These are phyloP conservation scores for Artemia sinica DNA, from an alignment of 2,888 invertebrate species.

Conservation along the genomic window DNA sequence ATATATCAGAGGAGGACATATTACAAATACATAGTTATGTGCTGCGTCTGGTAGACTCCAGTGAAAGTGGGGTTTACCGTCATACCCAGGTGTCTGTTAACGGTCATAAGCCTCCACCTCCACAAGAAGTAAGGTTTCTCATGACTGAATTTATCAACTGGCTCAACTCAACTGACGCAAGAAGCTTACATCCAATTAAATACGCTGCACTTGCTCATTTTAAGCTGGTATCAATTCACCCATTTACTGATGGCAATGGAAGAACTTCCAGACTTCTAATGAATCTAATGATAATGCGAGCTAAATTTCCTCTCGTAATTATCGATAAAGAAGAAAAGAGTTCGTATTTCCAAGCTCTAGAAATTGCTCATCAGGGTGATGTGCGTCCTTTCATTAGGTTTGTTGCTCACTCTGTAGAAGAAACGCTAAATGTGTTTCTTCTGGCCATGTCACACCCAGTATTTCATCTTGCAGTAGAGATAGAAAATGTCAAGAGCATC, in stretches of 20 bases:
- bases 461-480: too few species aligned
- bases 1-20: conserved; percentile 65
- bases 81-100: conserved; percentile 84
- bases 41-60: conserved; percentile 81
- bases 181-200: conserved; percentile 74
- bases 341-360: conserved; percentile 69
- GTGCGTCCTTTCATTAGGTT: conserved; percentile 88
- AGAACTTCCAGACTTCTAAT: conserved; percentile 83
- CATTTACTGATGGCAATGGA: conserved; percentile 91
- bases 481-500: too few species aligned
- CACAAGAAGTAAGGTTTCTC: conserved; percentile 56
- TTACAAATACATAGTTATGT: conserved; percentile 80
- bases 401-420: conserved; percentile 78
- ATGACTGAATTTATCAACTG: conserved; percentile 81
- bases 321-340: conserved; percentile 64
- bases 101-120: conserved; percentile 78
- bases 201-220: conserved; percentile 91
- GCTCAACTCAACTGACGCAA: conserved; percentile 73
- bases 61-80: conserved; percentile 72
- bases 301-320: conserved; percentile 88
- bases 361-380: conserved; percentile 83
- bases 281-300: conserved; percentile 87
- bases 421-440: conserved; percentile 66
- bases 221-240: conserved; percentile 89
- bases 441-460: too few species aligned